These are phyloP conservation scores for Nymphalis polychloros DNA, from an alignment of 2,888 invertebrate species.

Conservation along the genomic window DNA sequence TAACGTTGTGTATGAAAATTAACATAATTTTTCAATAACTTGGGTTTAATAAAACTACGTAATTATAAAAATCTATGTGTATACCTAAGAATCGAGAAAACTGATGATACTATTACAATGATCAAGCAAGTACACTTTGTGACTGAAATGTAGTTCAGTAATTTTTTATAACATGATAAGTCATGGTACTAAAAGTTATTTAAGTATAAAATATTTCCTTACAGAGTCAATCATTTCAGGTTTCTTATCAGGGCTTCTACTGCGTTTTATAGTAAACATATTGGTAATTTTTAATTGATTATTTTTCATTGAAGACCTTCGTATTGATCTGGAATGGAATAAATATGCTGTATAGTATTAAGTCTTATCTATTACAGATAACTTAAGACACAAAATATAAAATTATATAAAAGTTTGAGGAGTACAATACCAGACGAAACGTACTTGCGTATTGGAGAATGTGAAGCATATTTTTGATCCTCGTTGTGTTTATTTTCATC, in stretches of 20 bases:
- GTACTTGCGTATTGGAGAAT: conserved; percentile 1
- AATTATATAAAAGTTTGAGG: background rate
- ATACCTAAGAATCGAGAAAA: too few relatives aligned
- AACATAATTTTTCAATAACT: too few relatives aligned
- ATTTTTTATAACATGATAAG: too few relatives aligned
- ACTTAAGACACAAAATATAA: background rate
- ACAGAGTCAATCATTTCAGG: conserved; percentile 23
- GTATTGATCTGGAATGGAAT: conserved; percentile 17
- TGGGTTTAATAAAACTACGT: too few relatives aligned
- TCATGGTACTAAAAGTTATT: too few relatives aligned
- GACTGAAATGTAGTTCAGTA: too few relatives aligned
- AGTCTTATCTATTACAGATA: too few relatives aligned
- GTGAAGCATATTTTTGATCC: background rate
- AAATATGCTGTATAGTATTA: background rate
- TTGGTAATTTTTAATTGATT: conserved; percentile 55
- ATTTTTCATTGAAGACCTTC: conserved; percentile 10
- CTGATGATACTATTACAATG: too few relatives aligned
- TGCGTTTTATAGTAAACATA: conserved; percentile 57
- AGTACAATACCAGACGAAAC: background rate
- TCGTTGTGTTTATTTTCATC: conserved; percentile 1
- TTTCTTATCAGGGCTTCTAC: conserved; percentile 47
- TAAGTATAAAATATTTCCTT: background rate
- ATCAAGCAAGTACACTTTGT: too few relatives aligned
- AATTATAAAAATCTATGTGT: too few relatives aligned
- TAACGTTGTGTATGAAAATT: too few relatives aligned